These are phyloP conservation scores for Archaeoteleia sp. DNA, from an alignment of 2,888 invertebrate genomes.

Conservation along the genomic window DNA sequence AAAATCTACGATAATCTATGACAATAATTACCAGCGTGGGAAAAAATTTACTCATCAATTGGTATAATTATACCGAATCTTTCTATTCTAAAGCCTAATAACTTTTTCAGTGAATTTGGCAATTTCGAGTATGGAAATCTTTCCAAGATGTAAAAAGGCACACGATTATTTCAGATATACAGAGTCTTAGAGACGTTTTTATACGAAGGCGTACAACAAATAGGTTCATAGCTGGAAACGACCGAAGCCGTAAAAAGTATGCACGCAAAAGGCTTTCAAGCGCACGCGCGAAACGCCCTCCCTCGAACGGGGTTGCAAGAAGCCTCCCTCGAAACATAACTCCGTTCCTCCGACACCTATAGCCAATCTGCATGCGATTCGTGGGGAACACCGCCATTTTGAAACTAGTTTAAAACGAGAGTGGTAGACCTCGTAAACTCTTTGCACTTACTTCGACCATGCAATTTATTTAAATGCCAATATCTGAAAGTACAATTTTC, in stretches of 20 bases:
- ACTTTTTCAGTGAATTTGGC: too few relatives aligned
- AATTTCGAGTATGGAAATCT: too few relatives aligned
- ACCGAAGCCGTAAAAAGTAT: constrained; percentile 42
- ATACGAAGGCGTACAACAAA: constrained; percentile 18
- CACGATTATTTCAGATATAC: too few relatives aligned
- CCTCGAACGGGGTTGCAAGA: constrained; percentile 60
- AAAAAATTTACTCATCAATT: too few relatives aligned
- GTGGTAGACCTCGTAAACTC: constrained; percentile 39
- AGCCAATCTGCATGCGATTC: constrained; percentile 73
- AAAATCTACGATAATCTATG: too few relatives aligned
- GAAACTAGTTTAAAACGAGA: constrained; percentile 63
- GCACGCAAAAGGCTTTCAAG: constrained; percentile 47
- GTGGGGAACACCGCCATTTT: constrained; percentile 68
- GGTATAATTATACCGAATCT: too few relatives aligned
- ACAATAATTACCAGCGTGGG: too few relatives aligned
- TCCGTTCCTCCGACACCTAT: constrained; percentile 64
- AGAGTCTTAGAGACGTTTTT: too few relatives aligned
- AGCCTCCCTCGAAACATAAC: constrained; percentile 63
- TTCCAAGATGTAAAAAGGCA: too few relatives aligned
- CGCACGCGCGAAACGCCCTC: constrained; percentile 74
- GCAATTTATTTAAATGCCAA: too few relatives aligned
- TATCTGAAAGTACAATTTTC: neutral
- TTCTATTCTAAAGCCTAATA: too few relatives aligned
- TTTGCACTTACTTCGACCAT: constrained; percentile 8
- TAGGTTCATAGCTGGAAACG: constrained; percentile 48